Conservation (phyloP, 2,888 invertebrate species). For the Aphidoletes aphidimyza region DNA sequence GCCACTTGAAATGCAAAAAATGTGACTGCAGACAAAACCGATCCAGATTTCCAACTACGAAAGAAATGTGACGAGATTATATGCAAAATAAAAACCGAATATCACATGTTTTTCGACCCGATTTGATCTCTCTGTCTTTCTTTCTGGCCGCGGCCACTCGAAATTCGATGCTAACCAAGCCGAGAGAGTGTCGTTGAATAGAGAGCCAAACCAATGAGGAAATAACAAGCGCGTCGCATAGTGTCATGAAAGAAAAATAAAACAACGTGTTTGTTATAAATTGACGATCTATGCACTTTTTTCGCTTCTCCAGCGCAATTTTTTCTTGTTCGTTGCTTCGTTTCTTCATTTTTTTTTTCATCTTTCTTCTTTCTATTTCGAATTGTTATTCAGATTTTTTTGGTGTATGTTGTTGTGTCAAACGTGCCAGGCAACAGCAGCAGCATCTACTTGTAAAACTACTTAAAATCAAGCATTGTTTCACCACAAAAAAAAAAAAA, state of each 20-base stretch:
- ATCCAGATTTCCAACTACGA: slow-evolving; percentile 26
- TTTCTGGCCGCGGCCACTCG: background rate
- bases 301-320: background rate
- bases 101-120: slow-evolving; percentile 49
- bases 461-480: slow-evolving; percentile 47
- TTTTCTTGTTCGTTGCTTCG: background rate
- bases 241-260: slow-evolving; percentile 53
- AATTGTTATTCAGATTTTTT: slow-evolving; percentile 17
- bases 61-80: slow-evolving; percentile 40
- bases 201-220: background rate
- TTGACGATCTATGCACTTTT: slow-evolving; percentile 28
- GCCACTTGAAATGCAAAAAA: background rate
- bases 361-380: background rate
- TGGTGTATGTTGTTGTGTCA: background rate
- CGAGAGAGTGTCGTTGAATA: background rate
- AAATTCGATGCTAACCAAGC: background rate
- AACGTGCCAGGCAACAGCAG: background rate
- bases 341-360: background rate
- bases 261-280: slow-evolving; percentile 53
- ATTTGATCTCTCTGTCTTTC: slow-evolving; percentile 29
- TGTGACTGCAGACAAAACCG: background rate
- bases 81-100: slow-evolving; percentile 42
- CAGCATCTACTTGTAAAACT: slow-evolving; percentile 53
- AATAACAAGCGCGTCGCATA: slow-evolving; percentile 48
- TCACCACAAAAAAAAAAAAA: background rate